Evolutionary conservation across 1,140 invertebrate species (phyloP).

Genomic region (Aphelenchoides avenae): DNA sequence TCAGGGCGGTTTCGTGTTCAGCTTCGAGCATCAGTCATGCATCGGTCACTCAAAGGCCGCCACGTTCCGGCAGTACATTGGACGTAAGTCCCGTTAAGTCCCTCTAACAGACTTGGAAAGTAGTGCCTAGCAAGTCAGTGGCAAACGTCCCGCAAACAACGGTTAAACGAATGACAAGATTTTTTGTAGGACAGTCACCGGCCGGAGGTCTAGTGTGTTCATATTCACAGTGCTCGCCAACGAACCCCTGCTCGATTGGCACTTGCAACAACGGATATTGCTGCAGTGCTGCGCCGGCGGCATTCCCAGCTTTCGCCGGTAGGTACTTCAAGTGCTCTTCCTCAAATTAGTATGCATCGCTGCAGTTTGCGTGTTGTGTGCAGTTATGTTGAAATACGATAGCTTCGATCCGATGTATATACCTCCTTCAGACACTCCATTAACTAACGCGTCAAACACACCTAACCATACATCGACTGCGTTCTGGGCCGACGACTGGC

Average conservation of each 20-base stretch:
- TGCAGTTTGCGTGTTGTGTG: too few relatives aligned
- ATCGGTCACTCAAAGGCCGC: constrained; percentile 38
- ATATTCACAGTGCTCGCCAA: constrained; percentile 46
- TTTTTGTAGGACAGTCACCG: too few relatives aligned
- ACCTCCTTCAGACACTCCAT: constrained; percentile 3
- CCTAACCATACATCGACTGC: constrained; percentile 14
- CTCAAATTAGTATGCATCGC: not conserved
- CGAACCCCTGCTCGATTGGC: constrained; percentile 48
- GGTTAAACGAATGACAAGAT: constrained; percentile 11
- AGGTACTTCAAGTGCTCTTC: not conserved
- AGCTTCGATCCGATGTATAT: not conserved
- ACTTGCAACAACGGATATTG: constrained; percentile 54
- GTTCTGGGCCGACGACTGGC: constrained; percentile 47
- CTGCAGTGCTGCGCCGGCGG: constrained; percentile 4
- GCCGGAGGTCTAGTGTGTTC: constrained; percentile 54
- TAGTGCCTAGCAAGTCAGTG: constrained; percentile 8
- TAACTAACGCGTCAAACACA: constrained; percentile 9
- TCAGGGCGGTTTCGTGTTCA: constrained; percentile 51
- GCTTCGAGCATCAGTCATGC: constrained; percentile 56
- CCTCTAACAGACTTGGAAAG: constrained; percentile 7
- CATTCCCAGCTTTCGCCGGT: constrained; percentile 2
- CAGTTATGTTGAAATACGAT: too few relatives aligned
- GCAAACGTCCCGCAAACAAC: not conserved
- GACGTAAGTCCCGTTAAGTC: constrained; percentile 15
- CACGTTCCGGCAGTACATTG: constrained; percentile 17